phyloP scores from a whole-genome alignment of 2,797 vertebrate genomes.

The Phalanger gymnotis region DNA sequence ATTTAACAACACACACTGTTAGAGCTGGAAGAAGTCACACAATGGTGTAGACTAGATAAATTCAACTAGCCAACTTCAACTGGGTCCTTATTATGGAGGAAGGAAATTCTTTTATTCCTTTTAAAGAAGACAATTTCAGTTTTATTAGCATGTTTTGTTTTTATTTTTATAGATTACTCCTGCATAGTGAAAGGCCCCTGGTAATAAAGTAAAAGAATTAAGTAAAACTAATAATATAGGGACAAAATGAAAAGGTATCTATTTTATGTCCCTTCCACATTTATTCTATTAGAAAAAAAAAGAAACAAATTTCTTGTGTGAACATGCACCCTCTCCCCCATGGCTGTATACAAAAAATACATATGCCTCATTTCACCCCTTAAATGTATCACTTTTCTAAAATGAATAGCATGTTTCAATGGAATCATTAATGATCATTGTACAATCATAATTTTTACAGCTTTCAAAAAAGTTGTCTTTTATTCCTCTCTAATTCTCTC shows the following conservation, averaged over 20 bases:
- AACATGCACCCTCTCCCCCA: background rate
- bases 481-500: background rate
- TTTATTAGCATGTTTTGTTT: background rate
- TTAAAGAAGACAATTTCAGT: background rate
- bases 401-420: background rate
- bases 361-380: background rate
- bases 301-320: background rate
- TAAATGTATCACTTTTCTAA: background rate
- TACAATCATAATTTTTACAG: background rate
- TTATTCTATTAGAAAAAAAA: background rate
- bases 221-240: background rate
- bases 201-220: background rate
- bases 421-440: background rate
- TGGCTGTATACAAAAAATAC: background rate
- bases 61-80: background rate
- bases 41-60: background rate
- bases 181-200: background rate
- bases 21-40: background rate
- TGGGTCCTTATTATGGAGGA: background rate
- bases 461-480: background rate
- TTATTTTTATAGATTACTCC: background rate
- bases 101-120: background rate
- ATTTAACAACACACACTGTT: background rate
- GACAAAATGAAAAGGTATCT: background rate
- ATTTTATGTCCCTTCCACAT: background rate